These are phyloP conservation scores for Eumacrocentrus americanus DNA, from an alignment of 2,888 invertebrate genomes.

Conservation along the genomic window DNA sequence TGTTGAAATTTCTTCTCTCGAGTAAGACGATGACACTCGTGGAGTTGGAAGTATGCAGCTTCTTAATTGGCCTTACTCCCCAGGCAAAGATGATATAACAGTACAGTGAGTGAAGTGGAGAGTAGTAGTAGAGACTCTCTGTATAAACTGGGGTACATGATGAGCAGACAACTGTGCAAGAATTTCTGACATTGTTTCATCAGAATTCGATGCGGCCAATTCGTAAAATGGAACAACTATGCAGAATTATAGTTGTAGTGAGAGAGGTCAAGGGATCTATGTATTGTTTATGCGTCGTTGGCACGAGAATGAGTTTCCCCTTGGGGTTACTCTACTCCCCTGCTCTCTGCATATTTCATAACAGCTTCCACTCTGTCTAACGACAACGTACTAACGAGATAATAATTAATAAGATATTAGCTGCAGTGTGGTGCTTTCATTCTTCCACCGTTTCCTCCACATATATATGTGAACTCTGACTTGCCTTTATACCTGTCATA, in stretches of 20 bases:
- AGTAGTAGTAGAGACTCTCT: too few species aligned
- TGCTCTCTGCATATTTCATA: slow-evolving; percentile 47
- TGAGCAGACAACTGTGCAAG: too few species aligned
- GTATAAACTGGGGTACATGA: too few species aligned
- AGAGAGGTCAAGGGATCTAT: slow-evolving; percentile 44
- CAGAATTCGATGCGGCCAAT: background rate
- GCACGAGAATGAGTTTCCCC: slow-evolving; percentile 40
- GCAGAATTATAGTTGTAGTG: background rate
- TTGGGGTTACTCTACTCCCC: slow-evolving; percentile 37
- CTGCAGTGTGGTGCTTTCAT: slow-evolving; percentile 15
- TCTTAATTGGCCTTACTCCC: too few species aligned
- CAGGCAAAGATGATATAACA: too few species aligned
- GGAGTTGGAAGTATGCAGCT: too few species aligned
- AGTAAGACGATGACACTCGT: too few species aligned
- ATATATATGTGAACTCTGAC: background rate
- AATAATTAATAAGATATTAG: slow-evolving; percentile 55
- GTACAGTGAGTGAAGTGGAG: too few species aligned
- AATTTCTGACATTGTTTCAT: background rate
- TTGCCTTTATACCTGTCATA: background rate
- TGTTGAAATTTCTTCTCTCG: too few species aligned
- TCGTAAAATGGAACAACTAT: background rate
- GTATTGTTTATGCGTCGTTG: slow-evolving; percentile 50
- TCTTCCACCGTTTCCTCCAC: background rate
- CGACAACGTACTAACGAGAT: slow-evolving; percentile 52
- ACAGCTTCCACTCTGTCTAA: slow-evolving; percentile 42